Base-by-base conservation (phyloP, 2,888 invertebrate genomes). In the Apeira syringaria region DNA sequence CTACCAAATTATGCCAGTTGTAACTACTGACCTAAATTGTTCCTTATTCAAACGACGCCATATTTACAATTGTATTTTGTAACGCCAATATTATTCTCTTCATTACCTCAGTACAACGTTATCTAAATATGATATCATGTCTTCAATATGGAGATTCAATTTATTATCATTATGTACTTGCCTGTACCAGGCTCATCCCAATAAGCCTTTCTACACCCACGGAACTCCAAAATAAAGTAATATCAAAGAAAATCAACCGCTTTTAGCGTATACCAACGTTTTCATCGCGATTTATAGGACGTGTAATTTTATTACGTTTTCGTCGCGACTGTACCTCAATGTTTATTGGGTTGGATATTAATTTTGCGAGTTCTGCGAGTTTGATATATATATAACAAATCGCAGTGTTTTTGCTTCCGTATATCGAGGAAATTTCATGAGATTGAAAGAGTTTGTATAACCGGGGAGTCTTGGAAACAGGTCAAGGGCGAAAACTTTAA, bases 221-320 rank as follows among this genome's bases (percentile, higher is more conserved):
- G 63, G 64, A 64, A 64, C 62, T 68, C 66, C 68, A 61, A 68
- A 74, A 77, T 78, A 74, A 76, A 74, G 66, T 70, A 72, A 75
- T 77, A 75, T 78, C 74, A 76, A 77, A 79, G 73, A 65, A 67
- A 73, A 68, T 64, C 69, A 67, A 55, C 61, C 61, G 61, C 64
- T 65, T 68, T 64, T 59, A 63, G 53, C 59, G 49, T 56, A 50
- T 38, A 55, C 60, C 53, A 32, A 5, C 61, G 56, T 61, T 64
- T 68, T 63, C 64, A 64, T 70, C 63, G 57, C 59, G 57, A 61
- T 65, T 66, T 64, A 61, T 61, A 64, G 63, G 65, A 68, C 59
- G 62, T 50, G 58, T 70, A 65, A 73, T 76, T 76, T 77, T 74
- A 74, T 76, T 76, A 67, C 63, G 63, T 68, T 45, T 67, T 66